phyloP scores from a whole-genome alignment of 2,113 vertebrate species.

The Otis tarda region DNA sequence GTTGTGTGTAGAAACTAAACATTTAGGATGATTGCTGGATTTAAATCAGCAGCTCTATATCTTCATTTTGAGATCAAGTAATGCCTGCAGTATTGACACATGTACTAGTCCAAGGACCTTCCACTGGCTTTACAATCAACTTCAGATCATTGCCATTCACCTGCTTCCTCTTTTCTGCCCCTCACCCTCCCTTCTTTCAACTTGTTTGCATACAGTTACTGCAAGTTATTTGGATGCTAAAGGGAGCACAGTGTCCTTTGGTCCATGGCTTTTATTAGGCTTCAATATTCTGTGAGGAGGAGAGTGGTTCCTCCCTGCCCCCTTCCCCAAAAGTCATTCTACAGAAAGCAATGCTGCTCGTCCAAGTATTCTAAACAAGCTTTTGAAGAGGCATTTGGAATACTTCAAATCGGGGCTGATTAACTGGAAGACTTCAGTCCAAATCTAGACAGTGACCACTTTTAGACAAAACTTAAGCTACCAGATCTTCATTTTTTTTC shows the following conservation, averaged over 20 bases:
- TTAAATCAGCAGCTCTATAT: not conserved
- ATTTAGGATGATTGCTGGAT: not conserved
- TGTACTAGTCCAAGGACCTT: not conserved
- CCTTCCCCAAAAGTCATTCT: not conserved
- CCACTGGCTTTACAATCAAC: not conserved
- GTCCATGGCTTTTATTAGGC: not conserved
- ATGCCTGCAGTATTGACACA: not conserved
- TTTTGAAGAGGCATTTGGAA: not conserved
- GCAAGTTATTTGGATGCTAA: not conserved
- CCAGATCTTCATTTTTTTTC: not conserved
- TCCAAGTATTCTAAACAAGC: not conserved
- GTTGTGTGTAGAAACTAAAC: not conserved
- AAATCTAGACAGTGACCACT: not conserved
- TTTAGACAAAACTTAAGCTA: not conserved
- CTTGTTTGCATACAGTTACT: not conserved
- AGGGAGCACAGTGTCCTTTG: not conserved
- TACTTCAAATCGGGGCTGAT: not conserved
- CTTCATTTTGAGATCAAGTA: not conserved
- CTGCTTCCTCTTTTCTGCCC: not conserved
- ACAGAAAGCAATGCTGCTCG: not conserved
- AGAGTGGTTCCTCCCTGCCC: not conserved
- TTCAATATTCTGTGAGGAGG: accelerated
- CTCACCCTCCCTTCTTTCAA: not conserved
- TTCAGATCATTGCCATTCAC: not conserved
- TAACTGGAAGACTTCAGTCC: not conserved